phyloP scores from a whole-genome alignment of 2,888 invertebrate genomes.

The Caenorhabditis sp. region DNA sequence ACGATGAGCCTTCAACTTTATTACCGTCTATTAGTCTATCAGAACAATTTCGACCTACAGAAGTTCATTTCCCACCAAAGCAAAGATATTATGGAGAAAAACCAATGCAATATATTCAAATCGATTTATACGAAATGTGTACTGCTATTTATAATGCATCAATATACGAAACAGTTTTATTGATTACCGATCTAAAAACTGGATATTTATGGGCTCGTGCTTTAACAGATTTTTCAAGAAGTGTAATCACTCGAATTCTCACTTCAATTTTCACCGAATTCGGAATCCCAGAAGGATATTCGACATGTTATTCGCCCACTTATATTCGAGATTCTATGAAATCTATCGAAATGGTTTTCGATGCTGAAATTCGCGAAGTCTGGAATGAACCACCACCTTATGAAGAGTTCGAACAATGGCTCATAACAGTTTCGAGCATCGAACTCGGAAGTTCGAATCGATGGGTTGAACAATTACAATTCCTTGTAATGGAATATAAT shows the following conservation, averaged over 20 bases:
- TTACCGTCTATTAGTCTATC: not conserved
- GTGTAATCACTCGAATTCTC: constrained; percentile 17
- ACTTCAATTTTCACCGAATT: constrained; percentile 42
- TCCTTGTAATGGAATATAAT: constrained; percentile 42
- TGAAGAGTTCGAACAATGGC: constrained; percentile 18
- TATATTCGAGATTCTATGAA: constrained; percentile 40
- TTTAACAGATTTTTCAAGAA: constrained; percentile 18
- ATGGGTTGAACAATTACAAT: constrained; percentile 47
- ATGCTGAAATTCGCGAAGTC: constrained; percentile 38
- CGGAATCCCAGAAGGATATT: constrained; percentile 49
- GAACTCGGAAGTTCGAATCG: constrained; percentile 35
- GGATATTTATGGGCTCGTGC: constrained; percentile 45
- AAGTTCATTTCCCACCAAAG: constrained; percentile 35
- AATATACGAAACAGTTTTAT: constrained; percentile 33
- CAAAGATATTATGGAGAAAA: constrained; percentile 32
- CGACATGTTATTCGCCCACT: constrained; percentile 18
- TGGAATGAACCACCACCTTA: constrained; percentile 40
- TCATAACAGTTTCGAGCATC: constrained; percentile 14
- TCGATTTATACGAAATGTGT: constrained; percentile 46
- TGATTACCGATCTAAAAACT: constrained; percentile 34
- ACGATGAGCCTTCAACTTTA: not conserved
- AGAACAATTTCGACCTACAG: constrained; percentile 21
- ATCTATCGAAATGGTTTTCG: constrained; percentile 33
- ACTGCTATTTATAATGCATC: constrained; percentile 31
- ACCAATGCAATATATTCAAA: constrained; percentile 47